A percentile compares a stretch with the other conserved stretches of the same genome.
These are phyloP conservation scores for Neomicropteryx cornuta DNA, from an alignment of 1,140 invertebrate species.

Conservation along the genomic window DNA sequence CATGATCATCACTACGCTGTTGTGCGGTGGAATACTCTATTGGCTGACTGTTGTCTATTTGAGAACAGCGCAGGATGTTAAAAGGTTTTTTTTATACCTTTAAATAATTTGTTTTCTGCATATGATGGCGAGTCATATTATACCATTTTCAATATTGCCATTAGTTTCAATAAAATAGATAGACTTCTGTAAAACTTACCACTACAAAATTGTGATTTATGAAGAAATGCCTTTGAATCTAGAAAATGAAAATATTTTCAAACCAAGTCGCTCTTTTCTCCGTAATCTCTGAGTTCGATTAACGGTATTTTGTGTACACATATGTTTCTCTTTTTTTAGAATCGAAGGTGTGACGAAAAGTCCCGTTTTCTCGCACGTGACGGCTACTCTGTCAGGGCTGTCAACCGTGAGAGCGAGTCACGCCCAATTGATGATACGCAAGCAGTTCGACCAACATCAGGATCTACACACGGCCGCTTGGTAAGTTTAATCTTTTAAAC, in stretches of 20 bases:
- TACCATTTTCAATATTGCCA: too few relatives aligned
- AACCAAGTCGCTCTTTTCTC: too few relatives aligned
- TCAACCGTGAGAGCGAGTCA: constrained; percentile 67
- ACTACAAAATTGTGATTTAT: too few relatives aligned
- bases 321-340: constrained; percentile 13
- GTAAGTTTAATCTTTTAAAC: constrained; percentile 18
- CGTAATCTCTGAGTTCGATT: too few relatives aligned
- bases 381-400: constrained; percentile 64
- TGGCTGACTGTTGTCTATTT: constrained; percentile 62
- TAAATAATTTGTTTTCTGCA: background rate
- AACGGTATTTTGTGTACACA: background rate
- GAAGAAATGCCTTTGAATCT: too few relatives aligned
- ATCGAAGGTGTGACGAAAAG: constrained; percentile 43
- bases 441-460: constrained; percentile 61
- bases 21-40: constrained; percentile 56
- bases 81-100: constrained; percentile 32
- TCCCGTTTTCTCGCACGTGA: constrained; percentile 70
- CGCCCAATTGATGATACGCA: constrained; percentile 55
- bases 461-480: constrained; percentile 46
- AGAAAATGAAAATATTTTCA: too few relatives aligned
- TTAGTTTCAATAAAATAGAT: too few relatives aligned
- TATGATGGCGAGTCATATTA: too few relatives aligned
- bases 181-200: too few relatives aligned
- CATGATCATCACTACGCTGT: constrained; percentile 55
- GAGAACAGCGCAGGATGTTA: constrained; percentile 66